Evolutionary conservation across 2,888 invertebrate species (phyloP).

Genomic region (Ypsolopha sequella): DNA sequence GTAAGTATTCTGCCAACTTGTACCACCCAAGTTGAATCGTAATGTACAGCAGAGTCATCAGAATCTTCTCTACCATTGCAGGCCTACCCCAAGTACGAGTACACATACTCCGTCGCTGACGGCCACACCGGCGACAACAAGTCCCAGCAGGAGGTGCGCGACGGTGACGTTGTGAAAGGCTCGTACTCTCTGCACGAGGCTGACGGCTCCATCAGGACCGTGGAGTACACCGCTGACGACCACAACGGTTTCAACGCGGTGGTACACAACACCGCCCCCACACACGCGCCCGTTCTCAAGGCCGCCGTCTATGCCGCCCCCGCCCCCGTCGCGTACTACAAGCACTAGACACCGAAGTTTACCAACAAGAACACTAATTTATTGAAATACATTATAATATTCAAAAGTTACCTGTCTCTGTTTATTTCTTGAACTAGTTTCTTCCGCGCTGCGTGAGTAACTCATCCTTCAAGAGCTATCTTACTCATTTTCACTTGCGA

Average conservation of each 20-base stretch:
- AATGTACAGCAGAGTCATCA: not conserved
- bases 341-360: constrained; percentile 16
- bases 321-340: constrained; percentile 22
- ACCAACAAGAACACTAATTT: constrained; percentile 8
- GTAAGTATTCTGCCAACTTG: constrained; percentile 13
- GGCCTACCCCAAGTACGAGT: constrained; percentile 61
- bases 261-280: constrained; percentile 41
- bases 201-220: constrained; percentile 67
- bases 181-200: constrained; percentile 67
- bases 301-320: constrained; percentile 12
- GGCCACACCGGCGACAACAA: constrained; percentile 70
- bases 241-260: constrained; percentile 61
- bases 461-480: too few relatives aligned
- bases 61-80: constrained; percentile 12
- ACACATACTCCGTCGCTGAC: constrained; percentile 68
- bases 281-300: constrained; percentile 20
- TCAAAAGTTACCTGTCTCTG: not conserved
- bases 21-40: not conserved
- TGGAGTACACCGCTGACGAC: constrained; percentile 66
- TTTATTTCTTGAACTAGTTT: too few relatives aligned
- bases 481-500: too few relatives aligned
- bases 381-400: constrained; percentile 10
- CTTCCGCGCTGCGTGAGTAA: too few relatives aligned
- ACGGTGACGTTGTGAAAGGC: constrained; percentile 68
- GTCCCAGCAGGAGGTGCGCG: constrained; percentile 62